phyloP scores from a whole-genome alignment of 1,140 invertebrate genomes.

The Ceratina calcarata region DNA sequence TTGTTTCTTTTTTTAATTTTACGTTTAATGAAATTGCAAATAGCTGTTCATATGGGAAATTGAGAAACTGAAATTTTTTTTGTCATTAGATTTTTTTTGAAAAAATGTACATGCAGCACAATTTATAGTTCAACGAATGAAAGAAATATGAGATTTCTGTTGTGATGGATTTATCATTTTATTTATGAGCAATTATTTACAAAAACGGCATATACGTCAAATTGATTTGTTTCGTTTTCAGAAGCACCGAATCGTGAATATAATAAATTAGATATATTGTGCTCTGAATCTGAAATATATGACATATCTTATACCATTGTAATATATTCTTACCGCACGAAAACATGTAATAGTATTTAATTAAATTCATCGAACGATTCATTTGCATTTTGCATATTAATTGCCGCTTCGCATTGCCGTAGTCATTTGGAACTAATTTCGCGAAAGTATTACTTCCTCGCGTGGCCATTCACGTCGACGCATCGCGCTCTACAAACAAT shows the following conservation, averaged over 20 bases:
- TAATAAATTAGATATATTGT: not conserved
- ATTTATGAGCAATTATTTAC: conserved; percentile 8
- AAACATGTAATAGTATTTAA: too few species aligned
- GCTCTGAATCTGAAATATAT: not conserved
- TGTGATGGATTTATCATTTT: not conserved
- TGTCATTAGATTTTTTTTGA: too few species aligned
- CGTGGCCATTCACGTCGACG: not conserved
- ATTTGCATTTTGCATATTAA: not conserved
- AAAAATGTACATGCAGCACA: not conserved
- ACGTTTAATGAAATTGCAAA: too few species aligned
- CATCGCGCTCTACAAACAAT: conserved; percentile 6
- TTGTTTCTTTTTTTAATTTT: too few species aligned
- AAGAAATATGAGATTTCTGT: too few species aligned
- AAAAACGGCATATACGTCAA: not conserved
- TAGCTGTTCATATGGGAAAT: too few species aligned
- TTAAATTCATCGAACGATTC: not conserved
- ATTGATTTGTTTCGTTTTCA: not conserved
- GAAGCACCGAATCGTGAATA: not conserved
- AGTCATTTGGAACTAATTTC: not conserved
- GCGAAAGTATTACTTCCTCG: conserved; percentile 5
- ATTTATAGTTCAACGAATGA: not conserved
- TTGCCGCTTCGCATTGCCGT: not conserved
- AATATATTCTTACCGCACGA: too few species aligned
- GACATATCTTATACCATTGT: too few species aligned
- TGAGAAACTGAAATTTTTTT: too few species aligned